phyloP scores from a whole-genome alignment of 2,888 invertebrate species.

The Meghimatium bilineatum region DNA sequence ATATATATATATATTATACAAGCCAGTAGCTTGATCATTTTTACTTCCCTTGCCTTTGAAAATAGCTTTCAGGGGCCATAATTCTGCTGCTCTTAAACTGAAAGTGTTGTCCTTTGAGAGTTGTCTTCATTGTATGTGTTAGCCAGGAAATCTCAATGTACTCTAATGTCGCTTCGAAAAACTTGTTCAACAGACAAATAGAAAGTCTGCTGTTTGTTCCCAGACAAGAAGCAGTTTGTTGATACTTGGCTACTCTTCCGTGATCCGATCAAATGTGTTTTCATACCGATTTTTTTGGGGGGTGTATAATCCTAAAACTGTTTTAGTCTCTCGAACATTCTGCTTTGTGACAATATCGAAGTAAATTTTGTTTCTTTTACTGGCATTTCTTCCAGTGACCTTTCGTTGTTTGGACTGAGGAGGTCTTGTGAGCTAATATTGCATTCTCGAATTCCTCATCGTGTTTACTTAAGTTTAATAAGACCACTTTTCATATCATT shows the following conservation, averaged over 20 bases:
- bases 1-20: too few relatives aligned
- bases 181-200: background rate
- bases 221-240: background rate
- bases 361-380: too few relatives aligned
- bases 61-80: background rate
- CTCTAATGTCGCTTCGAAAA: background rate
- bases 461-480: too few relatives aligned
- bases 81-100: background rate
- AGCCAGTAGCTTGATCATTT: too few relatives aligned
- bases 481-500: too few relatives aligned
- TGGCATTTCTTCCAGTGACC: too few relatives aligned
- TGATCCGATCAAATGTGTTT: background rate
- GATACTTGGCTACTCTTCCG: background rate
- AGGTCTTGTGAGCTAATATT: too few relatives aligned
- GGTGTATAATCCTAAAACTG: background rate
- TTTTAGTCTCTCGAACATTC: background rate
- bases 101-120: background rate
- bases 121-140: background rate
- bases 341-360: background rate
- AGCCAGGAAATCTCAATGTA: background rate
- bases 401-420: too few relatives aligned
- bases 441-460: too few relatives aligned
- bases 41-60: background rate
- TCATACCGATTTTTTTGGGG: background rate
- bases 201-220: background rate